phyloP scores from a whole-genome alignment of 2,797 vertebrate genomes.

The Novumbra hubbsi region DNA sequence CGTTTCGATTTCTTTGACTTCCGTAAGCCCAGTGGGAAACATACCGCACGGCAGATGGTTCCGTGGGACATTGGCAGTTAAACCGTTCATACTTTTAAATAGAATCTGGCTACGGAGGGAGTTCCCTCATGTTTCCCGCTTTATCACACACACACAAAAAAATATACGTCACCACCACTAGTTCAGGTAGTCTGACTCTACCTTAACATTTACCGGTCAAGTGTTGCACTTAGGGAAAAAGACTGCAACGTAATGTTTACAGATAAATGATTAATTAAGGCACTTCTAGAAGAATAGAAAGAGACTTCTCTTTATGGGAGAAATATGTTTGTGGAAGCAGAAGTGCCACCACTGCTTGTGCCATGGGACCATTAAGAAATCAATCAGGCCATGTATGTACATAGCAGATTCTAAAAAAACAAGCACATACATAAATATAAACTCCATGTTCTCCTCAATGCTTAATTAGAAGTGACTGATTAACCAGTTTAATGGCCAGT shows the following conservation, averaged over 20 bases:
- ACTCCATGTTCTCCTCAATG: slow-evolving; percentile 60
- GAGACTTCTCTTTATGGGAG: not conserved
- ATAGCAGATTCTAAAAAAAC: slow-evolving; percentile 58
- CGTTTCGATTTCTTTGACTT: slow-evolving; percentile 36
- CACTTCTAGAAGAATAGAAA: slow-evolving; percentile 56
- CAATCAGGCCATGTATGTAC: slow-evolving; percentile 58
- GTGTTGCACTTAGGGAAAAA: slow-evolving; percentile 37
- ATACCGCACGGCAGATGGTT: slow-evolving; percentile 28
- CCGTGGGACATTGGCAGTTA: slow-evolving; percentile 21
- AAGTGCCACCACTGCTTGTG: slow-evolving; percentile 31
- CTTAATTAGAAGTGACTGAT: slow-evolving; percentile 75
- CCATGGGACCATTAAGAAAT: slow-evolving; percentile 49
- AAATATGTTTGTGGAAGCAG: slow-evolving; percentile 7
- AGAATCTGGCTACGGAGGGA: slow-evolving; percentile 26
- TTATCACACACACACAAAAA: slow-evolving; percentile 4
- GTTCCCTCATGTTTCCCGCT: slow-evolving; percentile 19
- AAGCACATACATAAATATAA: slow-evolving; percentile 61
- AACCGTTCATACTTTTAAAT: slow-evolving; percentile 20
- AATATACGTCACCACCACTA: slow-evolving; percentile 1
- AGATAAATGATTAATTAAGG: slow-evolving; percentile 60
- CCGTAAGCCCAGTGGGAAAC: slow-evolving; percentile 43
- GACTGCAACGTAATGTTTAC: slow-evolving; percentile 59
- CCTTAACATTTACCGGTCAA: slow-evolving; percentile 28
- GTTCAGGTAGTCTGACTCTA: slow-evolving; percentile 5
- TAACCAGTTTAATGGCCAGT: slow-evolving; percentile 71